Conservation (phyloP, 2,113 vertebrate genomes). For the Dendropsophus ebraccatus region DNA sequence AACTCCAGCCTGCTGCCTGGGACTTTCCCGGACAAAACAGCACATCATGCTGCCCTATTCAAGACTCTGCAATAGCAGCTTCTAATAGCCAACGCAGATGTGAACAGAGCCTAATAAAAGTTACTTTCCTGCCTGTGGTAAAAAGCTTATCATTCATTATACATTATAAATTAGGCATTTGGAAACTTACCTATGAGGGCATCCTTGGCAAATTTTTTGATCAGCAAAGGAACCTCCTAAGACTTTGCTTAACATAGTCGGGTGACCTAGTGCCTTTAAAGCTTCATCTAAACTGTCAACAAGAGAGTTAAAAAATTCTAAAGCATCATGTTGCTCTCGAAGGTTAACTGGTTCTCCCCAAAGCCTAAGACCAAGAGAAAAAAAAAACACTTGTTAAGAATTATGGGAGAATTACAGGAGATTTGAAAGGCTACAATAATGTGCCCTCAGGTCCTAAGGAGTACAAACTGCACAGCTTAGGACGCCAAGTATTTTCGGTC, state of each 20-base stretch:
- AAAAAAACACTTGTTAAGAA: conserved; percentile 49
- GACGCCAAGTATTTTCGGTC: not conserved
- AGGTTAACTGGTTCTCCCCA: conserved; percentile 99
- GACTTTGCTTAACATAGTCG: conserved; percentile 98
- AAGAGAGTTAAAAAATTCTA: conserved; percentile 99
- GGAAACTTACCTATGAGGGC: conserved; percentile 88
- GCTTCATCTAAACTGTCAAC: conserved; percentile 99
- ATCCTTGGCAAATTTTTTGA: conserved; percentile 99
- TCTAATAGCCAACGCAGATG: no score
- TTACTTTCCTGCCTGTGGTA: no score
- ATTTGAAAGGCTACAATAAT: no score
- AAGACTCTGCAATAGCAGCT: no score
- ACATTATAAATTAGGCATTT: no score
- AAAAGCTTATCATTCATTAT: no score
- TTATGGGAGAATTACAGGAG: not conserved
- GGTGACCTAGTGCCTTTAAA: conserved; percentile 96
- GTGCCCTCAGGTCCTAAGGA: conserved; percentile 33
- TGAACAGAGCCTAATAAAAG: no score
- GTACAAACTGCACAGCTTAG: conserved; percentile 29
- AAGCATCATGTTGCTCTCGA: conserved; percentile 95
- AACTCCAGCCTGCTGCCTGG: no score
- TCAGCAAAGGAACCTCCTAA: conserved; percentile 98
- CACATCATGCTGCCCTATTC: no score
- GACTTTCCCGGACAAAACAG: no score
- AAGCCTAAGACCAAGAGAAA: conserved; percentile 82